These are phyloP conservation scores for Semnopithecus entellus DNA, from an alignment of 2,113 vertebrate species.

Conservation along the genomic window DNA sequence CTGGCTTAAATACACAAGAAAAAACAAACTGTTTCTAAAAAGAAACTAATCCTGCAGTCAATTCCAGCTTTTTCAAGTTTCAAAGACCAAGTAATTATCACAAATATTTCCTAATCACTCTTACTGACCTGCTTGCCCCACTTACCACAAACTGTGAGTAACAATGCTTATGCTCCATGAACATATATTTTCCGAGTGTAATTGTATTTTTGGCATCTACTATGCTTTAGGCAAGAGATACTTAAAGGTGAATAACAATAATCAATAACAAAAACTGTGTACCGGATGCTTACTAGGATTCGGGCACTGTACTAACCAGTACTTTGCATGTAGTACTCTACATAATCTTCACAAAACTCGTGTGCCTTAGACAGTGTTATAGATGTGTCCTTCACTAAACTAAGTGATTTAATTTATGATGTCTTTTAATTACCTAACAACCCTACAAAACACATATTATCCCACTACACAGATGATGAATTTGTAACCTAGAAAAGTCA, in stretches of 20 bases:
- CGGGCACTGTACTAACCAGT: background rate
- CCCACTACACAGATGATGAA: background rate
- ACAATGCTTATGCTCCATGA: background rate
- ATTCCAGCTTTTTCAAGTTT: background rate
- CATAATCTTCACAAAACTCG: background rate
- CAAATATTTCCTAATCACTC: background rate
- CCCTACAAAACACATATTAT: background rate
- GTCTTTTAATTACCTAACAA: background rate
- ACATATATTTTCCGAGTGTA: background rate
- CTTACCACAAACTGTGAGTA: background rate
- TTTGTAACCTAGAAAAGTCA: background rate
- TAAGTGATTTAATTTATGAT: background rate
- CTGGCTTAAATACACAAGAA: background rate
- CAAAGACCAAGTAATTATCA: background rate
- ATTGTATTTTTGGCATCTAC: background rate
- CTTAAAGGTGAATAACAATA: background rate
- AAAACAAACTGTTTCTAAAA: background rate
- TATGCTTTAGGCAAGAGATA: background rate
- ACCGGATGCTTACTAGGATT: background rate
- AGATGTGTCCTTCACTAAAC: background rate
- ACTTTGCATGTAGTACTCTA: background rate
- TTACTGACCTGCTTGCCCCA: background rate
- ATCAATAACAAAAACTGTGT: background rate
- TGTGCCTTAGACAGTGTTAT: background rate
- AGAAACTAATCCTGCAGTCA: background rate